Conservation (phyloP, 1,140 invertebrate genomes). For the Drepana arcuata region DNA sequence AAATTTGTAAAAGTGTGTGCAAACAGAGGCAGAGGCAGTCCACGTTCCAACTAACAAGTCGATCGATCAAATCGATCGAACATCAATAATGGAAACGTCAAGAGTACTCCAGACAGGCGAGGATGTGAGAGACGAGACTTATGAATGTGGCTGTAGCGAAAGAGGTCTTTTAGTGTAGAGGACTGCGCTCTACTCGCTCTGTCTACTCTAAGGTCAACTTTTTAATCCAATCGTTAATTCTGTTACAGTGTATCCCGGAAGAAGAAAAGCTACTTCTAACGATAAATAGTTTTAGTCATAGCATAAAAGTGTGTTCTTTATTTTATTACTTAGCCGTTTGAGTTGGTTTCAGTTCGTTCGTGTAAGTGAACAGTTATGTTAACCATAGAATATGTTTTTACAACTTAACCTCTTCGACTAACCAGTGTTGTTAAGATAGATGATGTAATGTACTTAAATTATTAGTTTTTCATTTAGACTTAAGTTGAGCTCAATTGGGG, state of each 20-base stretch:
- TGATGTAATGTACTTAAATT: no score
- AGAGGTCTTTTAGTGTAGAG: not conserved
- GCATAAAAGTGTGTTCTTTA: conserved; percentile 2
- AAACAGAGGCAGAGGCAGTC: no score
- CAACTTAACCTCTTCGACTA: not conserved
- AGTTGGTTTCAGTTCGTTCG: conserved; percentile 27
- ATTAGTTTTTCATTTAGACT: no score
- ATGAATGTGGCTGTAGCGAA: not conserved
- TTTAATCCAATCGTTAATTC: not conserved
- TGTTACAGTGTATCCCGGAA: conserved; percentile 43
- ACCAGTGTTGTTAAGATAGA: no score
- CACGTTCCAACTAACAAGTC: no score
- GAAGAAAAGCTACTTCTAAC: conserved; percentile 47
- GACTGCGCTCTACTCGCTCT: no score
- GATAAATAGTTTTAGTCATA: conserved; percentile 16
- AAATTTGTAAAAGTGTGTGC: no score
- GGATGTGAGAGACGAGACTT: not conserved
- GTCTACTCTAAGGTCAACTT: no score
- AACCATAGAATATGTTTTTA: conserved; percentile 23
- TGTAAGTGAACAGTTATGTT: conserved; percentile 32
- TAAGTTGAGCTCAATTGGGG: no score
- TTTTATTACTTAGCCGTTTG: no score
- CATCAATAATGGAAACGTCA: not conserved
- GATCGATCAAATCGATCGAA: not conserved
- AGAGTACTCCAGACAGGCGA: not conserved